Base-by-base conservation (phyloP, 2,113 vertebrate genomes). In the Orthonyx spaldingii region DNA sequence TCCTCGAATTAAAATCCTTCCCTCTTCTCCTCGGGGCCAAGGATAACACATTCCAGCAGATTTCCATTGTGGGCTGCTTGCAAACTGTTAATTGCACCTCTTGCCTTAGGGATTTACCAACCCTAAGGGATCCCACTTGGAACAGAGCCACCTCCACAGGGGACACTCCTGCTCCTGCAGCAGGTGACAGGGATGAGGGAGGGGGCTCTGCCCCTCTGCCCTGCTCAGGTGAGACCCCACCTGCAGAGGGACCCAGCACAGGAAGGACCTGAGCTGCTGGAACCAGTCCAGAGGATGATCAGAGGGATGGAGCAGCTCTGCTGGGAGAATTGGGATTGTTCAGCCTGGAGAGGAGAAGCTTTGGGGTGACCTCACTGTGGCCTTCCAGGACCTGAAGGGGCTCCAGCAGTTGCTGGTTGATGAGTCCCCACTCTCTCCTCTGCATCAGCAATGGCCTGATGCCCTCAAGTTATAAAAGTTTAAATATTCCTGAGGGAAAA, bases 1-100 rank as follows among this genome's bases (percentile, higher is more conserved):
- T 95, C 63, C 55, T 21, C 4, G 7, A 94, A 92, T 91, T 89
- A 65, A 87, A 96, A 80, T 30, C 92, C 59, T 91, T 70, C 44
- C 30, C 66, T 60, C 22, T 35, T 65, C 21, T 33, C 84, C 93
- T 81, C 0, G 0, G 32, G 84, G 91, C 83, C 55, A 28, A 84
- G 84, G 55, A 37, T 52, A 90, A 77, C 71, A 66, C 89, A 61
- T 70, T 52, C 41, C 47, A 80, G 26, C 68, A 87, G 63, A 59
- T 84, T 90, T 61, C 93, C 94, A 94, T 0, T 16, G 87, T 14
- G 87, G 84, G 89, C 92, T 33, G 61, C 89, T 57, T 49, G 52
- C 93, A 80, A 72, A 64, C 57, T 57, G 71, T 17, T 86, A 61
- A 41, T 57, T 79, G 91, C 83, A 83, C 22, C 53, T 19, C 8